Evolutionary conservation across 2,888 invertebrate species (phyloP), one percentile per base, ranked within the genome.

Genomic region (Acholoe squamosa): DNA sequence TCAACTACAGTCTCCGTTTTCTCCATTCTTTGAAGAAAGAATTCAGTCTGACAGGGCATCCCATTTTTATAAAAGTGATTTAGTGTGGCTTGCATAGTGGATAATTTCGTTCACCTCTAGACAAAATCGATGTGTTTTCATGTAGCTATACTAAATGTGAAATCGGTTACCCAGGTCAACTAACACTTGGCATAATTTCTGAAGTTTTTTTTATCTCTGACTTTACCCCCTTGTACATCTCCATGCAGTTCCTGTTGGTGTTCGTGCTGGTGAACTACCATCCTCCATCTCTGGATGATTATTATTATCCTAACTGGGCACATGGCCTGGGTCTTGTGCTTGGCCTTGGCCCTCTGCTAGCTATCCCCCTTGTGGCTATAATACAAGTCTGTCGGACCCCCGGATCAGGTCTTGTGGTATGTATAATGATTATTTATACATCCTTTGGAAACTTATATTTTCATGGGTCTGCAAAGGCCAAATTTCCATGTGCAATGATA

Each of bases 301-400:
- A 91, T 86, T 33, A n/a, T 28, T 91, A 89, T 31, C 91, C 91
- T 0, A n/a, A 5, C 34, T 91, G 91, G 90, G 92, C 92, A 3
- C 43, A 89, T 56, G 89, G 19, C n/a, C 19, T 91, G 19, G 91
- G 90, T 25, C 31, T 90, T 19, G 19, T 90, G 0, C 56, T 91
- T 10, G 89, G 90, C 34, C n/a, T 91, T 0, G 34, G 54, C 1
- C 71, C 91, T 19, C 52, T 89, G 51, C 33, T 84, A 31, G 43
- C 34, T 51, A 84, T 91, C 22, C 91, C 91, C 10, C 19, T 89
- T 7, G 33, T 31, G 28, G 80, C 84, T 33, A 33, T 28, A 25
- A 90, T 77, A 56, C 77, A 90, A 34, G 51, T 90, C 12, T 86
- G 86, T 19, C 34, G 52, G 10, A 67, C 89, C n/a, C 67, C 71